phyloP scores from a whole-genome alignment of 2,888 invertebrate genomes.

The Drosophila rellima region DNA sequence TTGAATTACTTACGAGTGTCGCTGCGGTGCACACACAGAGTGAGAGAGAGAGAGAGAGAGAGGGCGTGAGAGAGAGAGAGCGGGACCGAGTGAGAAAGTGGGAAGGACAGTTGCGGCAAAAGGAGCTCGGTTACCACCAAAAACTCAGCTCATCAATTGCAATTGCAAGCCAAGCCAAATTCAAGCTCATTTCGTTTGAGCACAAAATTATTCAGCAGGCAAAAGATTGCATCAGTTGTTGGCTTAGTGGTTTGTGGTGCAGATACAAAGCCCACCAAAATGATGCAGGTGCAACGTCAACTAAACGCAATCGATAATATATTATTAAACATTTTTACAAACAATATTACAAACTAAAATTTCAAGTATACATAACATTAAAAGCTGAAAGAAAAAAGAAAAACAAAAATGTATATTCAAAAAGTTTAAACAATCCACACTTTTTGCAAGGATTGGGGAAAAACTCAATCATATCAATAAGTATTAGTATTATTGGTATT shows the following conservation, averaged over 20 bases:
- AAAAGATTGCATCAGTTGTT: not conserved
- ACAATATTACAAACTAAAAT: no score
- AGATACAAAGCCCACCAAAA: not conserved
- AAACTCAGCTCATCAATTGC: slow-evolving; percentile 36
- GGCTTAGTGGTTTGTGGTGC: not conserved
- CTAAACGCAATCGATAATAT: no score
- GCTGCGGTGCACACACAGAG: slow-evolving; percentile 44
- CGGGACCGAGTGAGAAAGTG: not conserved
- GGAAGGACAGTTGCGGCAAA: not conserved
- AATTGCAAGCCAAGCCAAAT: slow-evolving; percentile 41
- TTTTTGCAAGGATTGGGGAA: no score
- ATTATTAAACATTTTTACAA: no score
- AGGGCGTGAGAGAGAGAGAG: not conserved
- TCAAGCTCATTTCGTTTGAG: slow-evolving; percentile 70
- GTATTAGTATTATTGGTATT: no score
- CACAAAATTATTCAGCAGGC: slow-evolving; percentile 47
- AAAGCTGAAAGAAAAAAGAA: no score
- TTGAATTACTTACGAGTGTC: slow-evolving; percentile 81
- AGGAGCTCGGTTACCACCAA: slow-evolving; percentile 11
- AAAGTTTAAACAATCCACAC: no score
- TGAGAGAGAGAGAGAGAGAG: not conserved
- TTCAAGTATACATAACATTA: no score
- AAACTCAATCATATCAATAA: no score
- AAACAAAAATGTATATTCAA: no score
- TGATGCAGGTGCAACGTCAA: not conserved